Evolutionary conservation across 37 sponge, comb jelly and placozoan species (phyloP).

Genomic region (Ephydatia muelleri): DNA sequence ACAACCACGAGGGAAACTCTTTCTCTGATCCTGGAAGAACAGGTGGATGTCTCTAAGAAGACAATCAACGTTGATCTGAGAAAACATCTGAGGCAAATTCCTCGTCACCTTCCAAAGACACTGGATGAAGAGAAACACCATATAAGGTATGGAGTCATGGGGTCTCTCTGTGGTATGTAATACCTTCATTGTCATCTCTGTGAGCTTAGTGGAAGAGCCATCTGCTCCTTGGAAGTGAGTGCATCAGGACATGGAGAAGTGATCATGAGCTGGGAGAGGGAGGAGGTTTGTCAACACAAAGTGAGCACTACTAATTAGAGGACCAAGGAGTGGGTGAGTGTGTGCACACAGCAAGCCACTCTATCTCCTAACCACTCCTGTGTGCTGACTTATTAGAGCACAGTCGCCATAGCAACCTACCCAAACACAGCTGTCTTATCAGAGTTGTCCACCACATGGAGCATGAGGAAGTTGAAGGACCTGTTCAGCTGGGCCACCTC

Average conservation of each 20-base stretch:
- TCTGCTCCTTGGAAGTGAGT: slow-evolving; percentile 60
- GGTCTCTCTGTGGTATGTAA: no score
- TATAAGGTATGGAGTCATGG: no score
- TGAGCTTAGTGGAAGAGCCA: slow-evolving; percentile 51
- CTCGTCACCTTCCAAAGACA: slow-evolving; percentile 82
- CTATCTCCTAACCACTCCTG: no score
- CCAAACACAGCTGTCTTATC: slow-evolving; percentile 68
- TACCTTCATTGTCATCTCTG: no score
- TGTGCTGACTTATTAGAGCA: no score
- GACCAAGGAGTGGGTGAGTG: no score
- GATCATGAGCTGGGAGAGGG: no score
- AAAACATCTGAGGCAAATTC: slow-evolving; percentile 34
- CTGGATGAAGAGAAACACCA: no score
- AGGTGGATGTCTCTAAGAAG: slow-evolving; percentile 67
- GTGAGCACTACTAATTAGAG: no score
- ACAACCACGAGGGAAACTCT: no score
- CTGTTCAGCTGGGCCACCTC: slow-evolving; percentile 72
- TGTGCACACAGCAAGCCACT: no score
- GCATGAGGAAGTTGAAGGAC: slow-evolving; percentile 70
- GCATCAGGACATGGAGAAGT: slow-evolving; percentile 62
- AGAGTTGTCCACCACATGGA: slow-evolving; percentile 59
- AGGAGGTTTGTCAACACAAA: no score
- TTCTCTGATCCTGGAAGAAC: slow-evolving; percentile 61
- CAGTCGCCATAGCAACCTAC: slow-evolving; percentile 27
- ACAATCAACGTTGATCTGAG: slow-evolving; percentile 53